A percentile compares a stretch with the other conserved stretches of the same genome.
Conservation (phyloP, 1,140 invertebrate species). For the Thereuonema tuberculata region DNA sequence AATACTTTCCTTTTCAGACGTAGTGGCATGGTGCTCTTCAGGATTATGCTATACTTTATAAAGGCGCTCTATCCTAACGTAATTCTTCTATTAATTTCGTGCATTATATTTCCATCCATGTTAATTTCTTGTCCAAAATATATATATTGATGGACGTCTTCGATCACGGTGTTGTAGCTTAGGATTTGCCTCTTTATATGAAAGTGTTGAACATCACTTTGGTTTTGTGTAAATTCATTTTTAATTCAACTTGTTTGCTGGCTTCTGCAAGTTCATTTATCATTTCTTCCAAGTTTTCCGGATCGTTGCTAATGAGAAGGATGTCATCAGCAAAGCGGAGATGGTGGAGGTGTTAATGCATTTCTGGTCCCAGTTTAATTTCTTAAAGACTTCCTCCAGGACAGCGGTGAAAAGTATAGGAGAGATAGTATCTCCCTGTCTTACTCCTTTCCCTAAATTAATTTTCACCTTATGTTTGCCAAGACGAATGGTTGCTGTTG, state of each 20-base stretch:
- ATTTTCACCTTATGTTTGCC: neutral
- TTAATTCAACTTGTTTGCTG: neutral
- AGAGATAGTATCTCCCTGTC: neutral
- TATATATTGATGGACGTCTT: no score
- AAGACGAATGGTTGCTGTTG: no score
- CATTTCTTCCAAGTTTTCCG: neutral
- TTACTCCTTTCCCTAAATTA: neutral
- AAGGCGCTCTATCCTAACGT: no score
- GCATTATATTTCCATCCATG: no score
- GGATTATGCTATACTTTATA: no score
- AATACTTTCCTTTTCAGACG: no score
- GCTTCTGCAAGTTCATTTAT: no score
- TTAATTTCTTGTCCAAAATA: no score
- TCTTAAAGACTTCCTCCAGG: neutral
- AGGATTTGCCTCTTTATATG: neutral
- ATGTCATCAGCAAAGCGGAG: neutral
- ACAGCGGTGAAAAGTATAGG: neutral
- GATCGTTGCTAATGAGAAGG: neutral
- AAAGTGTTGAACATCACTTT: neutral
- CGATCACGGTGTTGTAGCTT: neutral
- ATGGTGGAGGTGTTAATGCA: neutral
- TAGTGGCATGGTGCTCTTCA: no score
- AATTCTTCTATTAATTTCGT: no score
- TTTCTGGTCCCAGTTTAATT: neutral
- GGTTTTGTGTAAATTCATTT: neutral